Evolutionary conservation across 1,140 invertebrate species (phyloP).

Genomic region (Bombus superbus): DNA sequence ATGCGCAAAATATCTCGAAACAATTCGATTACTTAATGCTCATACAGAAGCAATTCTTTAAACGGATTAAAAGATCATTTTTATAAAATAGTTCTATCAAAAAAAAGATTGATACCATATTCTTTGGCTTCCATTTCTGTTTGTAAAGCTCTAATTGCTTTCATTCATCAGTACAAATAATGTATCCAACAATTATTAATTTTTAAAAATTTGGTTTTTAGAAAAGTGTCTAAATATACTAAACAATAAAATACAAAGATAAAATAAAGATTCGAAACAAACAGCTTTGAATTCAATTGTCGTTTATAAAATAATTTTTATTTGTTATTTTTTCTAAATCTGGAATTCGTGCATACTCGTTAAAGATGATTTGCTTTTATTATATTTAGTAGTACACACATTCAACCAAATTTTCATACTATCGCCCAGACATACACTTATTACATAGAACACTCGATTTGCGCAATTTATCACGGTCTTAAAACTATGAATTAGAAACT

Average conservation of each 20-base stretch:
- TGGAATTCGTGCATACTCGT: constrained; percentile 40
- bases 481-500: constrained; percentile 57
- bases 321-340: constrained; percentile 38
- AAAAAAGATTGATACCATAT: constrained; percentile 43
- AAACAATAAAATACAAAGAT: constrained; percentile 54
- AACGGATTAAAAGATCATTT: constrained; percentile 20
- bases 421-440: constrained; percentile 49
- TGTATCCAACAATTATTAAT: neutral
- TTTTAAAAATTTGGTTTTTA: neutral
- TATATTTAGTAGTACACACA: constrained; percentile 46
- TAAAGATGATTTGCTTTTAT: constrained; percentile 41
- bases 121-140: constrained; percentile 54
- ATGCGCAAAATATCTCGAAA: constrained; percentile 8
- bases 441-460: constrained; percentile 53
- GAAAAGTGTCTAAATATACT: constrained; percentile 3
- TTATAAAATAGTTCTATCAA: constrained; percentile 14
- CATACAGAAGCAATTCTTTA: neutral
- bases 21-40: constrained; percentile 14
- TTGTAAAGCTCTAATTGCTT: constrained; percentile 39
- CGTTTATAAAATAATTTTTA: constrained; percentile 48
- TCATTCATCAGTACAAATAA: constrained; percentile 12
- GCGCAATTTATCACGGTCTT: constrained; percentile 58
- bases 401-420: constrained; percentile 46
- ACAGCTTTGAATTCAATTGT: constrained; percentile 45
- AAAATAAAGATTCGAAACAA: constrained; percentile 48